These are phyloP conservation scores for Xenentodon cancila DNA, from an alignment of 2,797 vertebrate species.

Conservation along the genomic window DNA sequence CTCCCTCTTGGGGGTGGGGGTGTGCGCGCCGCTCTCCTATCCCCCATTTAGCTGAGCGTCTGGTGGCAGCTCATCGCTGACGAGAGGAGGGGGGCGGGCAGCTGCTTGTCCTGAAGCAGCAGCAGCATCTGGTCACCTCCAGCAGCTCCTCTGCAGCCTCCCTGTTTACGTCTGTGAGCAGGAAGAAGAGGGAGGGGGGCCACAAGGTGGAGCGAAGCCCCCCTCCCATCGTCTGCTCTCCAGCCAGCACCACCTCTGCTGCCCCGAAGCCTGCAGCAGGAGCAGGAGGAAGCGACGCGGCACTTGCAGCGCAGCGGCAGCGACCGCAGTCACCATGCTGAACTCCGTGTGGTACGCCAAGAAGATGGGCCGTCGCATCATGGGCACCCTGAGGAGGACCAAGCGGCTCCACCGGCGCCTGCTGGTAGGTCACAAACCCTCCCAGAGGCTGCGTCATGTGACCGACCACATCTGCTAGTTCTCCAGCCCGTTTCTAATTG, in stretches of 20 bases:
- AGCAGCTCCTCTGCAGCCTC: slow-evolving; percentile 42
- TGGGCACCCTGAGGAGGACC: slow-evolving; percentile 84
- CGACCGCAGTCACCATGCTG: no score
- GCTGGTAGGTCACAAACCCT: slow-evolving; percentile 81
- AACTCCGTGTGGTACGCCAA: slow-evolving; percentile 86
- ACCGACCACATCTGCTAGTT: not conserved
- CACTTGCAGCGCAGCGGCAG: no score
- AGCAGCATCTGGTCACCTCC: slow-evolving; percentile 15
- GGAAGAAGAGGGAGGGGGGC: slow-evolving; percentile 46
- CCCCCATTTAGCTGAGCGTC: not conserved
- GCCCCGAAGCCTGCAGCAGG: slow-evolving; percentile 63
- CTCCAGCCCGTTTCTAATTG: no score
- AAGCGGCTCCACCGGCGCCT: slow-evolving; percentile 83
- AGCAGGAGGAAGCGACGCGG: slow-evolving; percentile 50
- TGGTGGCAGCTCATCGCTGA: not conserved
- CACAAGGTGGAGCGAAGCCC: slow-evolving; percentile 52
- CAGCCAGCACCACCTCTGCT: slow-evolving; percentile 43
- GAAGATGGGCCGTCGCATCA: slow-evolving; percentile 86
- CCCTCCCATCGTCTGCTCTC: slow-evolving; percentile 53
- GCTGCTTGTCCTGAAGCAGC: slow-evolving; percentile 17
- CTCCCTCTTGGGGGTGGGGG: slow-evolving; percentile 13
- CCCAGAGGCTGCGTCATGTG: slow-evolving; percentile 25
- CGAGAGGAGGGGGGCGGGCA: not conserved
- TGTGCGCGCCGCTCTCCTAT: not conserved
- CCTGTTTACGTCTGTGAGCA: slow-evolving; percentile 48